Base-by-base conservation (phyloP, 2,113 vertebrate species). In the Parotia lawesii region DNA sequence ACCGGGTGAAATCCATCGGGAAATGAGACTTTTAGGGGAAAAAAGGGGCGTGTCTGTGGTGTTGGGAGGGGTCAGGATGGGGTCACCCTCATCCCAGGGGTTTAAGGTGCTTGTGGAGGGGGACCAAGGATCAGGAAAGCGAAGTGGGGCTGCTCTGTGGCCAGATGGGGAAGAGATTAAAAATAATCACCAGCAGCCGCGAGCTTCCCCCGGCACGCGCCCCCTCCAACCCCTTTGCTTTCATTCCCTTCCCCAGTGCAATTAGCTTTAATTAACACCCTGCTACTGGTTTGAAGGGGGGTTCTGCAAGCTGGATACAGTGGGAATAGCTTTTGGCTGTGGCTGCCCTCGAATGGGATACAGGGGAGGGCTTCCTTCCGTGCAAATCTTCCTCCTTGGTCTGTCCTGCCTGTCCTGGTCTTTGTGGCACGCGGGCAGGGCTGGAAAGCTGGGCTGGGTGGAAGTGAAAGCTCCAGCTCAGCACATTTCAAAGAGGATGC, bases 401-500 rank as follows among this genome's bases (percentile, higher is more conserved):
- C 61, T 33, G 20, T 70, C 66, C 44, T 78, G 44, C 50, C 47
- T 22, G 4, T 3, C 22, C 62, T 37, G 61, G 16, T 29, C 23
- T 64, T 18, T 54, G 60, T 45, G 85, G 56, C 37, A 45, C 7
- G 3, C 22, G 38, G 83, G 51, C 31, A 23, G 38, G 28, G 61
- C 22, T 76, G 77, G 35, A 24, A 16, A 27, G 40, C 62, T 1
- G 3, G 40, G 38, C 78, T 56, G 78, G 65, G 3, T 3, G 50
- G 87, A 96, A 94, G 85, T 2, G 48, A 96, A 94, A 96, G 65
- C 50, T 75, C 53, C 45, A 14, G 53, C 66, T 95, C 94, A 96
- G 91, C 81, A 45, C 3, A 48, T 85, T 74, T 72, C 33, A 4
- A 29, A 84, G 23, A 18, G 47, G 33, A 2, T 37, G 31, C 18